Base-by-base conservation (phyloP, 2,113 vertebrate species). In the Ctenodactylus gundi region DNA sequence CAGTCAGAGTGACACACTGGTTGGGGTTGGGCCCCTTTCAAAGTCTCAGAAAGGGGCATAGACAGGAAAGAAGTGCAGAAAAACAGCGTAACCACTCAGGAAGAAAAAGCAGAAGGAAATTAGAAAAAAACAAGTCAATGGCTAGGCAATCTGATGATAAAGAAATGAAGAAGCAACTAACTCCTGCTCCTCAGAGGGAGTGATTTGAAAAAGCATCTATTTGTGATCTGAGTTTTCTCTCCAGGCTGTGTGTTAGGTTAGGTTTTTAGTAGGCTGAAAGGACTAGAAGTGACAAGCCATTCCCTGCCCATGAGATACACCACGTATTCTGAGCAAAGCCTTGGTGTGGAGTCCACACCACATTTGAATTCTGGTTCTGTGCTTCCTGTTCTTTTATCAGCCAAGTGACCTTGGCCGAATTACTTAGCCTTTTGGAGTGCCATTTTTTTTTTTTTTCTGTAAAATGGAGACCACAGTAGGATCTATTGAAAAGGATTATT, bases 391-490 rank as follows among this genome's bases (percentile, higher is more conserved):
- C 29, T 25, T 20, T 64, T 76, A 46, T n/a, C 12, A 80, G 46
- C 1, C 80, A 11, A 67, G 58, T 92, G 55, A 84, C 15, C 58
- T 94, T 81, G 58, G 23, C 23, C 21, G 62, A 83, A 20, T 86
- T 91, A 53, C 46, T 92, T 86, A 76, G 41, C 10, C 25, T 64
- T 82, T 36, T 78, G 34, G 25, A 49, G 10, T 81, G 21, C 91
- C 36, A n/a, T 53, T 67, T 44, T 64, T 8, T 34, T 64, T 8
- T 34, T 39, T 86, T 81, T 82, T 75, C 39, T 92, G 8, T 62
- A 75, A 94, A 88, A 83, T 70, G 73, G 46, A 89, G 34, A 90
- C n/a, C n/a, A n/a, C 44, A 75, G 85, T 67, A 53, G 44, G 6
- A 53, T 49, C 31, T 60, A 8, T 60, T 8, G 44, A 82, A 62